phyloP scores from a whole-genome alignment of 1,140 invertebrate species.

The Drosophila insularis region DNA sequence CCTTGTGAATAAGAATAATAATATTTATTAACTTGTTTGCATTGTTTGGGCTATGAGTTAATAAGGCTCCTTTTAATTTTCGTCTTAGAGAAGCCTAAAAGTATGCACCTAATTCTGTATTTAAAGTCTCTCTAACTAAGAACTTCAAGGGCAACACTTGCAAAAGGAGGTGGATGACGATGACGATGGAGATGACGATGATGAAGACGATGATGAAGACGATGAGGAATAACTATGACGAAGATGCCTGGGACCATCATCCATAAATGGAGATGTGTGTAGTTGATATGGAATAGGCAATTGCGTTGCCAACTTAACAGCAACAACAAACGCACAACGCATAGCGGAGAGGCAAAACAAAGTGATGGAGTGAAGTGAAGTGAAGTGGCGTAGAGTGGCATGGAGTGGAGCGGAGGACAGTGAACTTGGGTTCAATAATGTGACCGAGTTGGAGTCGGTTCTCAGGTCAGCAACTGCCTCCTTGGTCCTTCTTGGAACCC shows the following conservation, averaged over 20 bases:
- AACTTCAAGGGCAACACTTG: not conserved
- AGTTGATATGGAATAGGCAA: slow-evolving; percentile 9
- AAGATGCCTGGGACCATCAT: not conserved
- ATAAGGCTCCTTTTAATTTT: too few species aligned
- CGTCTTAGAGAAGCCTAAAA: too few species aligned
- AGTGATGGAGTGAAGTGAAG: too few species aligned
- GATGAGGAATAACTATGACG: slow-evolving; percentile 3
- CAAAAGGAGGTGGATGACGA: not conserved
- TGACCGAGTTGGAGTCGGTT: not conserved
- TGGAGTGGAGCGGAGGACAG: not conserved
- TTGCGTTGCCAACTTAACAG: not conserved
- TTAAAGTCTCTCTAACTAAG: too few species aligned
- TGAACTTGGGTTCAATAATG: slow-evolving; percentile 6
- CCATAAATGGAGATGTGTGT: slow-evolving; percentile 9
- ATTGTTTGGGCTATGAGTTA: too few species aligned
- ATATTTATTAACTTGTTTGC: too few species aligned
- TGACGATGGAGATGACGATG: not conserved
- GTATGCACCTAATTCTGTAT: too few species aligned
- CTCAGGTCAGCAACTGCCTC: slow-evolving; percentile 1
- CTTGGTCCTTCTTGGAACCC: not conserved
- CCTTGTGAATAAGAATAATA: too few species aligned
- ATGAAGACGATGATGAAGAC: not conserved
- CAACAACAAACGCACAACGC: too few species aligned
- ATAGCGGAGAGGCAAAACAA: too few species aligned
- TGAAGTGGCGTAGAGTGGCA: not conserved